These are phyloP conservation scores for Eumaeus atala DNA, from an alignment of 1,140 invertebrate species.

Conservation along the genomic window DNA sequence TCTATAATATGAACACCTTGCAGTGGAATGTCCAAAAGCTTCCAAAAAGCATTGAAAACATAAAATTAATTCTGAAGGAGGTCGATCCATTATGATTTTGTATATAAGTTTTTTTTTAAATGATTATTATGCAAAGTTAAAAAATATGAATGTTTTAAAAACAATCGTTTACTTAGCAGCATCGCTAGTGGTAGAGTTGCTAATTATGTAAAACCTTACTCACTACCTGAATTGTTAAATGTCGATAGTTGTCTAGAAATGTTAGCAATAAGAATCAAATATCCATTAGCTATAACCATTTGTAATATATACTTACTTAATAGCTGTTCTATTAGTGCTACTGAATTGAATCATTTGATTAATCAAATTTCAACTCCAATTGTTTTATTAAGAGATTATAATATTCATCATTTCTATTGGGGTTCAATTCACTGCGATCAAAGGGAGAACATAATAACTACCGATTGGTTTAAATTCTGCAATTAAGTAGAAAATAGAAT, in stretches of 20 bases:
- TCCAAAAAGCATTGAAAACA: background rate
- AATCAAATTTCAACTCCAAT: background rate
- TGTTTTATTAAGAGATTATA: background rate
- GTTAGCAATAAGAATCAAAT: conserved; percentile 7
- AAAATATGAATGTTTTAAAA: conserved; percentile 9
- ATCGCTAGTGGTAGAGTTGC: conserved; percentile 6
- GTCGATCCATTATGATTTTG: conserved; percentile 2
- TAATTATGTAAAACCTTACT: conserved; percentile 5
- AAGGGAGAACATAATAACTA: conserved; percentile 4
- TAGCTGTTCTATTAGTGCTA: background rate
- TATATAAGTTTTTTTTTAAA: conserved; percentile 2
- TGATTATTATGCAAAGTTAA: conserved; percentile 1
- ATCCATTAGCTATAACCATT: conserved; percentile 4
- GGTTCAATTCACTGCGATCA: conserved; percentile 3
- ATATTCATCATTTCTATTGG: background rate
- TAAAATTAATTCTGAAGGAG: background rate
- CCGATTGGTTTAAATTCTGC: background rate
- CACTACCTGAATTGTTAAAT: no score
- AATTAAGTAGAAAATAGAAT: background rate
- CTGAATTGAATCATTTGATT: background rate
- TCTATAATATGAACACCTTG: background rate
- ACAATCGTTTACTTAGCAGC: background rate
- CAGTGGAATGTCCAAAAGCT: background rate
- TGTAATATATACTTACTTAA: conserved; percentile 9
- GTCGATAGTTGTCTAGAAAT: background rate